Conservation (phyloP, 2,113 vertebrate genomes). For the cat (Felis catus) region DNA sequence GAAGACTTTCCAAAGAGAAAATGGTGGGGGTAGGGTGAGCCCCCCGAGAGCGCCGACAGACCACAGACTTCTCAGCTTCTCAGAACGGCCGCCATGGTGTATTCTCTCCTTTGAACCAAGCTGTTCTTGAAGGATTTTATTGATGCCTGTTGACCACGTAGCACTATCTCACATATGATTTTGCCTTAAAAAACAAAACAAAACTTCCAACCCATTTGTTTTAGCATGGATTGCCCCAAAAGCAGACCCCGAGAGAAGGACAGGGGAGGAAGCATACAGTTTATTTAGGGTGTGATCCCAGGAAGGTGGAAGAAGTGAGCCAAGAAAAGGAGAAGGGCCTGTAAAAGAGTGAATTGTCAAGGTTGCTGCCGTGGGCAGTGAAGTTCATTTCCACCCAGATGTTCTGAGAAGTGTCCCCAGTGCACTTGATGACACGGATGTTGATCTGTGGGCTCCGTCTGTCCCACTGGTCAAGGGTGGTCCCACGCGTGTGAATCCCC, state of each 20-base stretch:
- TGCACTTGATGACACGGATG: not conserved
- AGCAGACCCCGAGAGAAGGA: not conserved
- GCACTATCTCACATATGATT: not conserved
- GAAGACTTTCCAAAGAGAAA: not conserved
- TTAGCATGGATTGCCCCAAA: not conserved
- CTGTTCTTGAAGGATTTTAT: not conserved
- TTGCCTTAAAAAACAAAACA: not conserved
- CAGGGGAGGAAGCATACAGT: not conserved
- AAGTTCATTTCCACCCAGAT: not conserved
- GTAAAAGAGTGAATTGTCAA: not conserved
- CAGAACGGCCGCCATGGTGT: rapidly evolving
- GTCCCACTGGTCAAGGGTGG: not conserved
- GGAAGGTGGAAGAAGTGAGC: not conserved
- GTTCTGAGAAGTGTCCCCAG: not conserved
- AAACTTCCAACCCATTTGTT: not conserved
- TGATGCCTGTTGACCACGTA: not conserved
- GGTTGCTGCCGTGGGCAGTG: not conserved
- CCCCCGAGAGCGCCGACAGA: not conserved
- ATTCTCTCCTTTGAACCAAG: not conserved
- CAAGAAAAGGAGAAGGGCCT: not conserved
- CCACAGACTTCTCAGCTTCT: not conserved
- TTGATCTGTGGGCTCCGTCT: not conserved
- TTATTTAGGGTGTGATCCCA: not conserved
- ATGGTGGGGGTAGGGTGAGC: not conserved
- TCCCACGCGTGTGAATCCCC: not conserved